phyloP scores from a whole-genome alignment of 2,888 invertebrate species.

The Andrena marginata region DNA sequence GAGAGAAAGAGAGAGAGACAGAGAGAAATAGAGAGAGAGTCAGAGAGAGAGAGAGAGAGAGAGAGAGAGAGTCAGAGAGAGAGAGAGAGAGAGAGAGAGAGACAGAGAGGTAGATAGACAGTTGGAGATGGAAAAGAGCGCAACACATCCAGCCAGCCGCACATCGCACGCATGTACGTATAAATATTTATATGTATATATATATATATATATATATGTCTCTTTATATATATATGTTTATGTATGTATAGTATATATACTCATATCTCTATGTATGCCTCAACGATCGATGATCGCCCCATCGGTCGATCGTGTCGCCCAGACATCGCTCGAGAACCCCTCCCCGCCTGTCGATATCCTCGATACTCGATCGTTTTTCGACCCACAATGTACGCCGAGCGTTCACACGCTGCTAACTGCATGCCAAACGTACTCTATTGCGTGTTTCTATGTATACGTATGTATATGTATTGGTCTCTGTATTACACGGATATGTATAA shows the following conservation, averaged over 20 bases:
- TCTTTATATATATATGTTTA: slow-evolving; percentile 20
- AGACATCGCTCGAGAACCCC: slow-evolving; percentile 32
- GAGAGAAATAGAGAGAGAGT: slow-evolving; percentile 38
- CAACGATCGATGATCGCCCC: slow-evolving; percentile 56
- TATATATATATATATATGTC: slow-evolving; percentile 26
- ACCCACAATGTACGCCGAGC: slow-evolving; percentile 58
- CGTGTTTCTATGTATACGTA: slow-evolving; percentile 66
- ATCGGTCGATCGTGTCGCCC: slow-evolving; percentile 42
- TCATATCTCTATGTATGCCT: slow-evolving; percentile 26
- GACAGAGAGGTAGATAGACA: slow-evolving; percentile 1
- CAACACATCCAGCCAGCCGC: slow-evolving; percentile 80
- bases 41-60: slow-evolving; percentile 46
- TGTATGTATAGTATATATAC: slow-evolving; percentile 37
- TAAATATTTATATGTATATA: slow-evolving; percentile 47
- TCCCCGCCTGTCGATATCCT: slow-evolving; percentile 36
- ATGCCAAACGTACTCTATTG: slow-evolving; percentile 82
- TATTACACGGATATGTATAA: slow-evolving; percentile 64
- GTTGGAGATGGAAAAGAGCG: slow-evolving; percentile 67
- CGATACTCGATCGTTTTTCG: slow-evolving; percentile 45
- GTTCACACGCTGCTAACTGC: slow-evolving; percentile 80
- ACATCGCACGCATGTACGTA: slow-evolving; percentile 73
- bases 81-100: slow-evolving; percentile 44
- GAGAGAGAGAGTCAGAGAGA: slow-evolving; percentile 30
- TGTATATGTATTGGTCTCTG: slow-evolving; percentile 50
- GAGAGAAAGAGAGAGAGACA: slow-evolving; percentile 33